Evolutionary conservation across 2,888 invertebrate genomes (phyloP), one percentile per base, ranked within the genome.

Genomic region (Tethea ocularis): DNA sequence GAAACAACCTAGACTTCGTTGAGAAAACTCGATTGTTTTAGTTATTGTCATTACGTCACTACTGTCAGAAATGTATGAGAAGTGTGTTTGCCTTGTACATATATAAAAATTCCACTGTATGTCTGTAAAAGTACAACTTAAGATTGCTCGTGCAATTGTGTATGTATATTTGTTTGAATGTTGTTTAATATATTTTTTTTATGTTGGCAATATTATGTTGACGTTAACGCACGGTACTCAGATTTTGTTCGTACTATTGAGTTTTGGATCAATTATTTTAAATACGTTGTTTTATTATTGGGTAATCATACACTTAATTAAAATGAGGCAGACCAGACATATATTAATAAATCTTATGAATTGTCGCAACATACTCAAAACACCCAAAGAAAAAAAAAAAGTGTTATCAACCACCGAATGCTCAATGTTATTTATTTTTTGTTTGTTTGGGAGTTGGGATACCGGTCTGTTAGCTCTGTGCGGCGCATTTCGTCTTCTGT

Each of bases 401-500:
- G 58, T 58, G 65, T 60, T 77, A 38, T n/a, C 38, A n/a, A 38
- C 79, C 78, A 75, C 77, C 77, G 80, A 76, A 75, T 78, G 80
- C 81, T 81, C 78, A 81, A 77, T 62, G 64, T 72, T 71, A 71
- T 57, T 61, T 72, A 67, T 74, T 64, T 69, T 60, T 63, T 62
- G 56, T 66, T 67, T 66, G 64, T 64, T 38, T 38, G n/a, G 36
- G 51, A 70, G 69, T 63, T 65, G 58, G 57, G 60, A 57, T 36
- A 36, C 57, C 59, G 60, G 58, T 60, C 64, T 52, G 59, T 53
- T 52, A 52, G 52, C 58, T 52, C 64, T 62, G 61, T 61, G 68
- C 64, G 65, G 74, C 67, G 74, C 72, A 67, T 69, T 61, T 73
- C 73, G 61, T 80, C 79, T 82, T 81, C 81, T 73, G 82, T 83